Percentiles rank a stretch among this genome's conserved stretches.
Evolutionary conservation across 1,140 invertebrate species (phyloP).

Genomic region (Phocides pigmalion): DNA sequence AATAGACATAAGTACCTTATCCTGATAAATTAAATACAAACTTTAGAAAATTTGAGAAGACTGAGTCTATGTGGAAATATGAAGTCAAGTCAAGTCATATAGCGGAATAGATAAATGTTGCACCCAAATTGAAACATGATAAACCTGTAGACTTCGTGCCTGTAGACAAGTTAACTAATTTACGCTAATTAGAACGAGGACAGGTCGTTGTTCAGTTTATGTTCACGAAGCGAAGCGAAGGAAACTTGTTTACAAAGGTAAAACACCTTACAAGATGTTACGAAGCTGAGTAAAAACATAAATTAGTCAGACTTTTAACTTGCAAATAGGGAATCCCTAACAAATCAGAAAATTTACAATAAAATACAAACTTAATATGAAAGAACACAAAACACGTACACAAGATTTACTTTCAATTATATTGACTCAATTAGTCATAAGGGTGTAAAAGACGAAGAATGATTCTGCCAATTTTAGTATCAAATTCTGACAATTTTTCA

Average conservation of each 20-base stretch:
- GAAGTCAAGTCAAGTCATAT: neutral
- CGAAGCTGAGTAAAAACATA: slow-evolving; percentile 8
- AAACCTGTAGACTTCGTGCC: slow-evolving; percentile 22
- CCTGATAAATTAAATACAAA: neutral
- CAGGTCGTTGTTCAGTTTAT: slow-evolving; percentile 23
- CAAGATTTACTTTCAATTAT: too few relatives aligned
- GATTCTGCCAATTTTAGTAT: too few relatives aligned
- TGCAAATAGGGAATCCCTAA: neutral
- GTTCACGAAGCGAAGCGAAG: slow-evolving; percentile 30
- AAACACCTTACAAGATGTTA: slow-evolving; percentile 32
- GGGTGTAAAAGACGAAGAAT: too few relatives aligned
- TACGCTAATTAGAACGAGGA: slow-evolving; percentile 30
- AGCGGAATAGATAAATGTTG: neutral
- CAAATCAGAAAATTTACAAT: neutral
- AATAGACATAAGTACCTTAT: too few relatives aligned
- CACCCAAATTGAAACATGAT: slow-evolving; percentile 28
- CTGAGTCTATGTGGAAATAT: neutral
- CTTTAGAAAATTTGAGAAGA: neutral
- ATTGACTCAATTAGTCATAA: too few relatives aligned
- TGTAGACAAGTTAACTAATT: slow-evolving; percentile 26
- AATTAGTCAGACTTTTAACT: slow-evolving; percentile 7
- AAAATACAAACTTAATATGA: neutral
- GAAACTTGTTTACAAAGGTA: slow-evolving; percentile 29
- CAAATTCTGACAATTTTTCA: too few relatives aligned
- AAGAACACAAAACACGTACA: too few relatives aligned